Evolutionary conservation across 2,797 vertebrate species (phyloP), one percentile per base, ranked within the genome.

Genomic region (Oreortyx pictus): DNA sequence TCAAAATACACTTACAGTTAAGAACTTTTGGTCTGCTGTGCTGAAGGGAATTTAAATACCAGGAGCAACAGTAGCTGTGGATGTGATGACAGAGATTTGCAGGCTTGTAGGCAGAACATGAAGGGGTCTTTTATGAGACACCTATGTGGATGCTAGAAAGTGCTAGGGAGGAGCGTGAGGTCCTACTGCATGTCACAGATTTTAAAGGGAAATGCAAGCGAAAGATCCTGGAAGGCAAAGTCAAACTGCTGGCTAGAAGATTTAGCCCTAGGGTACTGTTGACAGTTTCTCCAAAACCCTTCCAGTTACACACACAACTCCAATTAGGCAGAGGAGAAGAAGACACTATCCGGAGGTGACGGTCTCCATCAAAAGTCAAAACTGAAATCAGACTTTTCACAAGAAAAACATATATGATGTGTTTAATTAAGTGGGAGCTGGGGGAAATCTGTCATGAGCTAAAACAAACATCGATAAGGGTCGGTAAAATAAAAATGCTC

Each of bases 391-490:
- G 92, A 29, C 67, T 76, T 66, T 19, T 66, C 82, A 66, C 62
- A 81, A 44, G 82, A 80, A 73, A 95, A 94, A 91, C 37, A 33
- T 35, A n/a, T 3, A 85, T 47, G 82, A 92, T 86, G 85, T 74
- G 70, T 89, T 95, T 95, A 94, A 95, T 95, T 94, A 95, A 95
- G 82, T 65, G 66, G 35, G 79, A 93, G 93, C 79, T 78, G 54
- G 66, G 79, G 89, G 73, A 88, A 89, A 92, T 80, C 72, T 94
- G 92, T 94, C 94, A 92, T 2, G 41, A 91, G 93, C 73, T 83
- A 59, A 82, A 62, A 91, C 83, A 90, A 93, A 83, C 93, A 95
- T 74, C 68, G 82, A 61, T 87, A 68, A 89, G 87, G 49, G 87
- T 3, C 89, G 79, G 84, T 57, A 27, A n/a, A 60, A 77, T 62